Evolutionary conservation across 2,113 vertebrate species (phyloP).

Genomic region (Odontesthes bonariensis): DNA sequence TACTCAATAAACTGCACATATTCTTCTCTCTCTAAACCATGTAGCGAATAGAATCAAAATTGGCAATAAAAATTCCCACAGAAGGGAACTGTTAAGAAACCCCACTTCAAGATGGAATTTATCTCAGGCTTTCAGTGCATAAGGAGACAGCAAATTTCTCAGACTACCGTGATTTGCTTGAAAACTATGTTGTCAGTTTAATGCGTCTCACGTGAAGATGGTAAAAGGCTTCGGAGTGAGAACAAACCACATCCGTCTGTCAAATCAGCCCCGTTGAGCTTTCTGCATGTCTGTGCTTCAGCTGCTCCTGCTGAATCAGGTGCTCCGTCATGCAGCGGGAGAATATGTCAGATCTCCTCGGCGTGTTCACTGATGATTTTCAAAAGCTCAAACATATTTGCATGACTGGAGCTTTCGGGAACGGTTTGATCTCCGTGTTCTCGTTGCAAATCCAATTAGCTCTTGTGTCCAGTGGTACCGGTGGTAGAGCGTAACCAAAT

Average conservation of each 20-base stretch:
- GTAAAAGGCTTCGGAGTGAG: background rate
- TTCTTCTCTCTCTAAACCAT: too few relatives aligned
- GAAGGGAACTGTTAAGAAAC: too few relatives aligned
- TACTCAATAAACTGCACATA: too few relatives aligned
- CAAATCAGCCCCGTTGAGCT: background rate
- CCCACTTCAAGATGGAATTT: too few relatives aligned
- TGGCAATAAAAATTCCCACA: too few relatives aligned
- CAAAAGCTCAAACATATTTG: conserved; percentile 28
- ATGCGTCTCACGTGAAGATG: background rate
- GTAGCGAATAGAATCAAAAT: too few relatives aligned
- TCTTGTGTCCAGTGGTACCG: conserved; percentile 13
- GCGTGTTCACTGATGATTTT: conserved; percentile 14
- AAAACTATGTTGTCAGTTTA: background rate
- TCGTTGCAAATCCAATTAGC: conserved; percentile 38
- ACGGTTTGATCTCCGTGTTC: conserved; percentile 40
- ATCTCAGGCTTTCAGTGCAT: too few relatives aligned
- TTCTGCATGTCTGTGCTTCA: background rate
- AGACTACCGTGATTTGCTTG: too few relatives aligned
- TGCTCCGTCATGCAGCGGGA: conserved; percentile 4
- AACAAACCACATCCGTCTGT: background rate
- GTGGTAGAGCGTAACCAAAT: conserved; percentile 1
- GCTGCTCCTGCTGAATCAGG: conserved; percentile 11
- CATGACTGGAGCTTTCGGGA: conserved; percentile 26
- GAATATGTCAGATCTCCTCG: conserved; percentile 24
- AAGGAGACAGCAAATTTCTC: too few relatives aligned